Conservation (phyloP, 2,888 invertebrate genomes). For the Sphaeridia pumilis region DNA sequence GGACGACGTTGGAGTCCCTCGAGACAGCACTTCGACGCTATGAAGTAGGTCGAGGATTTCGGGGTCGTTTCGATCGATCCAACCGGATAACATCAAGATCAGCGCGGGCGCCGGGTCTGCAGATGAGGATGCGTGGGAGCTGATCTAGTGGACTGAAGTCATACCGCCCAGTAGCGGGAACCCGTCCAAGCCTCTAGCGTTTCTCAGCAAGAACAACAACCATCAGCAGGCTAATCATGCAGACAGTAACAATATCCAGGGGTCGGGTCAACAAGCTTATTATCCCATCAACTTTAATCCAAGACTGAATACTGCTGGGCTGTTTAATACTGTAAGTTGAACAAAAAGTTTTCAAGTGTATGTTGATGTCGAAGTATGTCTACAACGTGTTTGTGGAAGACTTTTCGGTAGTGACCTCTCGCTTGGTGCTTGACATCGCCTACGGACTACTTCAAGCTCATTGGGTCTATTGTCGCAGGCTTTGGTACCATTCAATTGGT, state of each 20-base stretch:
- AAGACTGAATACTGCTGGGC: constrained; percentile 33
- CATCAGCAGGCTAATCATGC: not conserved
- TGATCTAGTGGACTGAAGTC: constrained; percentile 29
- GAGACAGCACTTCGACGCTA: not conserved
- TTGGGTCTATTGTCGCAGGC: not conserved
- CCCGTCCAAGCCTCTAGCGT: too few species aligned
- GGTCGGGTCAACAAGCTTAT: not conserved
- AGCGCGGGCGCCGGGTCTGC: constrained; percentile 28
- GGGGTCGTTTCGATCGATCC: constrained; percentile 14
- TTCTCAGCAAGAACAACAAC: not conserved
- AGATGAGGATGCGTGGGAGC: constrained; percentile 33
- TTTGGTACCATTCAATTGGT: not conserved
- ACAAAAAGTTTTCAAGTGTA: too few species aligned
- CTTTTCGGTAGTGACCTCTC: constrained; percentile 47
- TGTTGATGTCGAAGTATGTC: too few species aligned
- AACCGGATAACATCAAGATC: constrained; percentile 29
- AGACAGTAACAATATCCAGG: not conserved
- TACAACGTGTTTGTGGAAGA: constrained; percentile 35
- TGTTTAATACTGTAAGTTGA: constrained; percentile 33
- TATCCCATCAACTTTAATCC: constrained; percentile 31
- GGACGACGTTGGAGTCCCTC: too few species aligned
- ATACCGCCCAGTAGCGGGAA: constrained; percentile 12
- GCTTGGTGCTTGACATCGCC: constrained; percentile 37
- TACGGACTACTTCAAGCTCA: constrained; percentile 42
- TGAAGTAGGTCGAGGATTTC: not conserved